Evolutionary conservation across 2,888 invertebrate species (phyloP), one percentile per base, ranked within the genome.

Genomic region (Tetragonula carbonaria): DNA sequence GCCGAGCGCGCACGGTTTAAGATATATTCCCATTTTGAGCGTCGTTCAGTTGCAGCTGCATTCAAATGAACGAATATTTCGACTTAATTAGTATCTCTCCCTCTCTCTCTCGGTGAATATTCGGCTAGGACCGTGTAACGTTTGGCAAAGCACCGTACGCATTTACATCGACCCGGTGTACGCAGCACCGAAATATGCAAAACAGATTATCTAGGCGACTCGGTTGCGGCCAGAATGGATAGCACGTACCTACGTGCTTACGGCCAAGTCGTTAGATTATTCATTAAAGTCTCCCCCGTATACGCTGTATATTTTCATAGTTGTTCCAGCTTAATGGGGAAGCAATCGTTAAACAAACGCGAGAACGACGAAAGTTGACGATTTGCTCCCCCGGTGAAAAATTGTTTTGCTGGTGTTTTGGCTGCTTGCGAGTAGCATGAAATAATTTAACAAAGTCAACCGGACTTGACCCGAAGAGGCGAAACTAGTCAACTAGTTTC

Each of bases 201-300:
- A 93, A 91, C 89, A 91, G 91, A 93, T 93, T 93, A 92, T 92
- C 91, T 89, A 89, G 90, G 87, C 90, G 88, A 91, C 89, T 91
- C 90, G 84, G 80, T 80, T 74, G 85, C 75, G 86, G 86, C 74
- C 73, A 82, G 86, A 83, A 88, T 83, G 87, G 89, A 89, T 89
- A 87, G 85, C 78, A 50, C 75, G 85, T 71, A 77, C 68, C 73
- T 74, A 71, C 57, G 77, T 83, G 82, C 73, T 82, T 82, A 77
- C 83, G 63, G 74, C 59, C 70, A 78, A 82, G 70, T 82, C 89
- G 87, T 87, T 89, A 91, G 90, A 91, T 91, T 91, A 91, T 91
- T 90, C 90, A 91, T 90, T 90, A 90, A 90, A 90, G 82, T 86
- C 72, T 88, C 81, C 59, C 57, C 51, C 55, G 21, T 66, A 38